A percentile compares a stretch with the other conserved stretches of the same genome.
Conservation (phyloP, 2,797 vertebrate species). For the Coilia nasus region DNA sequence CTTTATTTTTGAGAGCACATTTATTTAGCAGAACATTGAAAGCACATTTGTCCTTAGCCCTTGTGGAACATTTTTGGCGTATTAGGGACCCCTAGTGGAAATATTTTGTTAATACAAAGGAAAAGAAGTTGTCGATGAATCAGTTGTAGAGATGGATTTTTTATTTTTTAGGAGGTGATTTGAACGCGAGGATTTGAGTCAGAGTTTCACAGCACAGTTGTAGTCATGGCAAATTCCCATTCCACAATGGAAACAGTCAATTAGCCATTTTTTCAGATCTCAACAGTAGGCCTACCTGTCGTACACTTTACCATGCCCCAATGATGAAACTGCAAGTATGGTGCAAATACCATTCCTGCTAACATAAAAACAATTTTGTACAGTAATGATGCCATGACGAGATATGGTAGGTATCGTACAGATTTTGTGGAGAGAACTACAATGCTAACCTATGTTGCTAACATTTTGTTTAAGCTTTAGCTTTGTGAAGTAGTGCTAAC, state of each 20-base stretch:
- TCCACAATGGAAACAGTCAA: neutral
- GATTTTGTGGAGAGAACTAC: neutral
- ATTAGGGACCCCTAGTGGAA: neutral
- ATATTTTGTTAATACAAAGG: neutral
- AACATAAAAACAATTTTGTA: neutral
- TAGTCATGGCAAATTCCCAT: neutral
- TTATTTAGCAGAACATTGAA: constrained; percentile 36
- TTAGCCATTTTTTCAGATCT: neutral
- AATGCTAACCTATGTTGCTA: neutral
- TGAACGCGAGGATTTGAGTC: neutral
- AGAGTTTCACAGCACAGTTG: neutral
- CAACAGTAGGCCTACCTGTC: neutral
- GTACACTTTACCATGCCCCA: neutral
- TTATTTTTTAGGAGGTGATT: neutral
- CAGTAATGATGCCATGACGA: neutral
- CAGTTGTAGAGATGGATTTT: neutral
- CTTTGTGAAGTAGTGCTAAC: neutral
- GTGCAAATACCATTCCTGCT: neutral
- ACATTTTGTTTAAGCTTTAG: neutral
- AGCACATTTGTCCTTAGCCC: constrained; percentile 41
- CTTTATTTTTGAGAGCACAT: constrained; percentile 35
- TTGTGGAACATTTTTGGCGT: neutral
- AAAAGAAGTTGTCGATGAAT: constrained; percentile 1
- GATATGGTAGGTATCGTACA: neutral
- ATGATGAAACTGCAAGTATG: neutral